Conservation (phyloP, 2,113 vertebrate genomes). For the Mionectes macconnelli region DNA sequence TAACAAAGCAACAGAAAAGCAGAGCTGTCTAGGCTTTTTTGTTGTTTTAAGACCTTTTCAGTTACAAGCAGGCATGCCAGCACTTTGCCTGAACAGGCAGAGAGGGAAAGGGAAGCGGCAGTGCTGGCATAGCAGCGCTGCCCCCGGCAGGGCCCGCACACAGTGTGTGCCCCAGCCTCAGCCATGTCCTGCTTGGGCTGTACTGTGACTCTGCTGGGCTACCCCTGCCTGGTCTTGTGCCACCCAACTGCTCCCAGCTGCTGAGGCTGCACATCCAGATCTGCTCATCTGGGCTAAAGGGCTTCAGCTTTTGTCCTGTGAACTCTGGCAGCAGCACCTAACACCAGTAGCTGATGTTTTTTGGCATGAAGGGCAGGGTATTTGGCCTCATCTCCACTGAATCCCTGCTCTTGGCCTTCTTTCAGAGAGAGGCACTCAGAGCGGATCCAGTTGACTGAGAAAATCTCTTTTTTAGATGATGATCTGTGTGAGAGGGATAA, state of each 20-base stretch:
- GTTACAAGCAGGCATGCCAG: neutral
- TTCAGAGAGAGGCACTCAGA: constrained; percentile 9
- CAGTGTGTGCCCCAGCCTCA: neutral
- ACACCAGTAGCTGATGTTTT: neutral
- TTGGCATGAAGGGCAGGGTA: neutral
- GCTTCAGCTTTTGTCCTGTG: neutral
- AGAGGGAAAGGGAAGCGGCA: neutral
- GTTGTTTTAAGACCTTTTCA: neutral
- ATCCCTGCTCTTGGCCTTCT: constrained; percentile 13
- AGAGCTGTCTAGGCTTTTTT: neutral
- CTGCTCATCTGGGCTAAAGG: neutral
- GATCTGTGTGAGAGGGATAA: constrained; percentile 23
- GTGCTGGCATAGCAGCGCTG: neutral
- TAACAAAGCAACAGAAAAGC: constrained; percentile 30
- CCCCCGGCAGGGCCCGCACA: neutral
- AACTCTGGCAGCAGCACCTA: neutral
- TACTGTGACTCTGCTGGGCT: fast-evolving
- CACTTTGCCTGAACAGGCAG: neutral
- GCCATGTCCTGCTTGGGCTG: fast-evolving
- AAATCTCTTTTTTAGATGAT: constrained; percentile 18
- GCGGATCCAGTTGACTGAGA: constrained; percentile 13
- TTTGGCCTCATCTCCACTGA: constrained; percentile 23
- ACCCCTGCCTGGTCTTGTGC: neutral
- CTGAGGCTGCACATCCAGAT: neutral
- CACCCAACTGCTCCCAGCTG: neutral